Conservation (phyloP, 2,113 vertebrate genomes). For the Perca schrenkii region DNA sequence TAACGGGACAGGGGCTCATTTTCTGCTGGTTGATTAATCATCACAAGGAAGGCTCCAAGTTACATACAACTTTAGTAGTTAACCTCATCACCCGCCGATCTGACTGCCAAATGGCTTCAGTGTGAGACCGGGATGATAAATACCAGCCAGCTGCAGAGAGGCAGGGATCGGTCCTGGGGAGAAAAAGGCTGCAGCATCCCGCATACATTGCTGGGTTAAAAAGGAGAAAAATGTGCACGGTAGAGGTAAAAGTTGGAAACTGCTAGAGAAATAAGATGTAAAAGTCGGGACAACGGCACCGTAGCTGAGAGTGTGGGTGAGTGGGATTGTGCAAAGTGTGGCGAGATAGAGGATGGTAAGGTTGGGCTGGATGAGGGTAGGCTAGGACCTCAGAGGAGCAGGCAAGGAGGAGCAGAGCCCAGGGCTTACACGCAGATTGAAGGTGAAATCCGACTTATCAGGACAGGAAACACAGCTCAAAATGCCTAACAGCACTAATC, state of each 20-base stretch:
- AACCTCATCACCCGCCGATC: slow-evolving; percentile 92
- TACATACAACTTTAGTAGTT: slow-evolving; percentile 96
- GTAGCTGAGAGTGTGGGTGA: slow-evolving; percentile 16
- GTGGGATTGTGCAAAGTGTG: slow-evolving; percentile 35
- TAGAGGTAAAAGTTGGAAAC: slow-evolving; percentile 34
- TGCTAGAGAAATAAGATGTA: slow-evolving; percentile 38
- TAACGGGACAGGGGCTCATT: slow-evolving; percentile 84
- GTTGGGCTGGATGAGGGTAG: slow-evolving; percentile 71
- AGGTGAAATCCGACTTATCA: slow-evolving; percentile 84
- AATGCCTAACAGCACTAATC: slow-evolving; percentile 84
- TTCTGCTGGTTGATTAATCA: slow-evolving; percentile 93
- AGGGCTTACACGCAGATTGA: slow-evolving; percentile 83
- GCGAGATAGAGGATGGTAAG: slow-evolving; percentile 58
- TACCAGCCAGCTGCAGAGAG: slow-evolving; percentile 82
- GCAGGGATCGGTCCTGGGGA: slow-evolving; percentile 74
- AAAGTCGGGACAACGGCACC: slow-evolving; percentile 15
- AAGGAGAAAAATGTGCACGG: slow-evolving; percentile 36
- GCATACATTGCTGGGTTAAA: slow-evolving; percentile 7
- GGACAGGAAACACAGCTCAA: slow-evolving; percentile 82
- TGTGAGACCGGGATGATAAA: slow-evolving; percentile 90
- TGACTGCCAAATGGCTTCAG: slow-evolving; percentile 90
- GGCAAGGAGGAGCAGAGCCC: slow-evolving; percentile 79
- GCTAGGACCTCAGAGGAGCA: slow-evolving; percentile 74
- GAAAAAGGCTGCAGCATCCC: slow-evolving; percentile 55
- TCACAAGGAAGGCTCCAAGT: slow-evolving; percentile 88